Evolutionary conservation across 53 echinoderm and acorn worm species (phyloP), one percentile per base, ranked within the genome.

Genomic region (Patiria pectinifera): DNA sequence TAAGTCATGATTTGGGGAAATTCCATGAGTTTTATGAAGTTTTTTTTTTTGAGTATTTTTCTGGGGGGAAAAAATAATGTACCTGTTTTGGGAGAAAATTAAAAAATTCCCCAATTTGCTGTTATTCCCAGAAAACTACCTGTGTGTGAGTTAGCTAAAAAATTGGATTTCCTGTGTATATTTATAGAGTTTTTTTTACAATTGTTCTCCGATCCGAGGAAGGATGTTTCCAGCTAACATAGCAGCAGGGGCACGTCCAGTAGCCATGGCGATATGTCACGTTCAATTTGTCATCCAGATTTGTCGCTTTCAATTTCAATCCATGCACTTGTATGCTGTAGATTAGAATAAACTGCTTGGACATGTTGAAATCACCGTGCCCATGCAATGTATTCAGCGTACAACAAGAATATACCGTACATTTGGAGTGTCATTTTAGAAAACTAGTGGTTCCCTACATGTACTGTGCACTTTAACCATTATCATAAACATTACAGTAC

Each of bases 201-300:
- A 82, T 82, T 1, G 53, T 53, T 53, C 2, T 53, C 53, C 8
- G 2, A 53, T 82, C 21, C 3, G 4, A 23, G 21, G 58, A 24
- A 82, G 82, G 82, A 82, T 82, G 59, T 82, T 4, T 53, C 82
- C 82, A 48, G 82, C 82, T 82, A 53, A 58, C 82, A 22, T 4
- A 49, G 16, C 59, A 21, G 82, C 82, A 6, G 82, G 82, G 15
- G 22, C 53, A 0, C 5, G 19, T 59, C 82, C 82, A 82, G 82
- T 82, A 19, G 47, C 59, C 82, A 58, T 53, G 82, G 82, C 53
- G 18, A 82, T 78, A 4, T 82, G 82, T 23, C 82, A 82, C 11
- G 21, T 82, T 82, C 82, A 82, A 82, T 82, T 82, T 82, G 74
- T 74, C 10, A 4, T 24, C 22, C 8, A 23, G 70, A 70, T 70